A percentile compares a stretch with the other conserved stretches of the same genome.
Conservation (phyloP, 2,797 vertebrate genomes). For the Coregonus suidteri region DNA sequence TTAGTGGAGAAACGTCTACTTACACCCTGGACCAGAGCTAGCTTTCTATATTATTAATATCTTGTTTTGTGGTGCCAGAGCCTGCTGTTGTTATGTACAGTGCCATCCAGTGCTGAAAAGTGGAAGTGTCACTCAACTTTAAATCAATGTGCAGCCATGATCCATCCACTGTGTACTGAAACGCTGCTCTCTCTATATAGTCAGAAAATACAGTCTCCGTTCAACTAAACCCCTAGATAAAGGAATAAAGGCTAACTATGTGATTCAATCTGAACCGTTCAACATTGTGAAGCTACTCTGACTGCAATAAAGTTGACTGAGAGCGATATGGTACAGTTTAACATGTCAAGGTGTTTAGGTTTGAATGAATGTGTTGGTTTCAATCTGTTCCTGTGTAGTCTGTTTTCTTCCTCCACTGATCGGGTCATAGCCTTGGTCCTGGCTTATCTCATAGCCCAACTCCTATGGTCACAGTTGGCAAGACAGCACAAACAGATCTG, state of each 20-base stretch:
- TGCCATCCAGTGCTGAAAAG: slow-evolving; percentile 80
- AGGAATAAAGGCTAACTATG: too few relatives aligned
- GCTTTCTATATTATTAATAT: slow-evolving; percentile 55
- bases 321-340: not conserved
- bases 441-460: not conserved
- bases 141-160: slow-evolving; percentile 43
- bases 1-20: not conserved
- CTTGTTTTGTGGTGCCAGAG: slow-evolving; percentile 73
- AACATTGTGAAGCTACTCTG: not conserved
- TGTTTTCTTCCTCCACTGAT: slow-evolving; percentile 60
- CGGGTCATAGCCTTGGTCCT: slow-evolving; percentile 15
- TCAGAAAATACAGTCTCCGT: slow-evolving; percentile 26
- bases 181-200: slow-evolving; percentile 22
- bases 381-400: slow-evolving; percentile 65
- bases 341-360: not conserved
- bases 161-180: slow-evolving; percentile 54
- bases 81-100: slow-evolving; percentile 80
- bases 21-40: not conserved
- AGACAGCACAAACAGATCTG: not conserved
- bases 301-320: not conserved
- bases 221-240: slow-evolving; percentile 18
- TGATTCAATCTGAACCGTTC: not conserved
- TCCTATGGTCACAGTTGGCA: not conserved
- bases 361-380: slow-evolving; percentile 59
- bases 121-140: slow-evolving; percentile 73